Conservation (phyloP, 2,113 vertebrate genomes). For the Mormyrus iriodes region DNA sequence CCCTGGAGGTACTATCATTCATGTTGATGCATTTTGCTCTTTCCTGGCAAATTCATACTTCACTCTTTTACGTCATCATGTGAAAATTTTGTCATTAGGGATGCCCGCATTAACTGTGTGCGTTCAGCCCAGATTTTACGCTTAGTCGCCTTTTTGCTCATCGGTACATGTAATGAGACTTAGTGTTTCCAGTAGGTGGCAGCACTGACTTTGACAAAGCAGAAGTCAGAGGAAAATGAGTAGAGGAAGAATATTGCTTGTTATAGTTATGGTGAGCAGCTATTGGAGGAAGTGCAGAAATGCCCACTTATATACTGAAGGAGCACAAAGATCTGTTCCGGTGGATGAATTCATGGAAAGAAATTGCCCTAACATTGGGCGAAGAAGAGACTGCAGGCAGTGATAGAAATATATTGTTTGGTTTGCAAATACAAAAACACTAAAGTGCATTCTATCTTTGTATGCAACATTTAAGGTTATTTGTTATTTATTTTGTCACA, state of each 20-base stretch:
- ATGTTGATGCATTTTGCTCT: not conserved
- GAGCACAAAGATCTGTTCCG: not conserved
- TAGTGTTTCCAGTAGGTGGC: not conserved
- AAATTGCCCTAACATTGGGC: not conserved
- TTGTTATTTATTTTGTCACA: not conserved
- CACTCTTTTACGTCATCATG: not conserved
- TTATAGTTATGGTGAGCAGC: not conserved
- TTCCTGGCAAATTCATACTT: not conserved
- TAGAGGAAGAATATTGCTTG: not conserved
- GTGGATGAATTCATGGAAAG: not conserved
- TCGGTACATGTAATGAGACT: not conserved
- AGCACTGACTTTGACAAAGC: not conserved
- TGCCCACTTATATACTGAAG: not conserved
- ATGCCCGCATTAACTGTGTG: not conserved
- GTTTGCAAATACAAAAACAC: not conserved
- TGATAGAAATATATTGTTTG: not conserved
- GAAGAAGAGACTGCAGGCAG: not conserved
- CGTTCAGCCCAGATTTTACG: not conserved
- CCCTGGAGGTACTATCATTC: conserved; percentile 67
- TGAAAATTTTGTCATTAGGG: not conserved
- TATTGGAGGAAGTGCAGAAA: not conserved
- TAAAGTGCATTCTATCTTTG: not conserved
- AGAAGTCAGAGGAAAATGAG: not conserved
- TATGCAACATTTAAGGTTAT: not conserved
- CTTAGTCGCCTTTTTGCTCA: not conserved